Base-by-base conservation (phyloP, 2,113 vertebrate species). In the Clupea harengus region DNA sequence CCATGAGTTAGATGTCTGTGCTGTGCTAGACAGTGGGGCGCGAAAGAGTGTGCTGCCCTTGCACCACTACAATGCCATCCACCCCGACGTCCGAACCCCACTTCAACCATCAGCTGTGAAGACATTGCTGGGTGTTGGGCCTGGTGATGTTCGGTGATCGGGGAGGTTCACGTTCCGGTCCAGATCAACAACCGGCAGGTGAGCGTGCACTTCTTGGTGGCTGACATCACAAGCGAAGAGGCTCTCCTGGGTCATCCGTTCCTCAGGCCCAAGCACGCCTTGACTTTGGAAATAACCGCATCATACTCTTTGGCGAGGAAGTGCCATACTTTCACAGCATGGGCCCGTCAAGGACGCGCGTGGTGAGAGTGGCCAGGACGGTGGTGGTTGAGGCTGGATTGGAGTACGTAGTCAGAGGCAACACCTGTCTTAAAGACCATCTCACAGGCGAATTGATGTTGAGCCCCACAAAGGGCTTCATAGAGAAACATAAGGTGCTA, bases 121-220 rank as follows among this genome's bases (percentile, higher is more conserved):
- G 50, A 32, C 83, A 0, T 64, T 91, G 64, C 86, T 84, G 1
- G 81, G 54, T 8, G 81, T 87, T n/a, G 32, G 87, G 0, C 78
- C 72, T 47, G 60, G 28, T n/a, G 82, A 86, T 45, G 54, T 87
- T 0, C 17, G 6, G 87, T 87, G 0, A 8, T 82, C 5, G 87
- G 87, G 5, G 84, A 88, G 64, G 81, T 83, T 8, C 3, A 88
- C 2, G 0, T 87, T 0, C 87, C 82, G 13, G 18, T 86, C 1
- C 85, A 87, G 39, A 45, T 88, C 0, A 25, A 81, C 32, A 87
- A 78, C 15, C 50, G 15, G 0, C 46, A 32, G 13, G 52, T 87
- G 22, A 86, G 85, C 49, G 86, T 88, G 0, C 81, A 88, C 4
- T 90, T 87, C 17, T 46, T 87, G 54, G 52, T 90, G 0, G 85